Evolutionary conservation across 2,113 vertebrate species (phyloP).

Genomic region (Myotis lucifugus): DNA sequence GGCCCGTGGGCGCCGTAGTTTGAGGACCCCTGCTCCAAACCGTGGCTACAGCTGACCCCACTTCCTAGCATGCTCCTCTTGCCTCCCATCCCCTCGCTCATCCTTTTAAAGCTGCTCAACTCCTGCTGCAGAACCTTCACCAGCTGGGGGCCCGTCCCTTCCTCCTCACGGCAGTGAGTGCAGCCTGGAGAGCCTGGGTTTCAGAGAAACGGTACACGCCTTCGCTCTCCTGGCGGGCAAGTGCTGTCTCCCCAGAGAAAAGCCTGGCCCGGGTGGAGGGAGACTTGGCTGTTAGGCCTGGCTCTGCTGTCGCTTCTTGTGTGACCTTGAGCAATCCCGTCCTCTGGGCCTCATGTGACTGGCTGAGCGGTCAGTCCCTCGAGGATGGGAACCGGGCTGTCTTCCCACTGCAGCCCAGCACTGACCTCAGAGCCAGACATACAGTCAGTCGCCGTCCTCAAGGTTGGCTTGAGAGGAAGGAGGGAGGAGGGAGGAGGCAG

Average conservation of each 20-base stretch:
- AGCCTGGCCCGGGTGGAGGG: not conserved
- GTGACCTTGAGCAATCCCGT: not conserved
- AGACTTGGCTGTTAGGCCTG: not conserved
- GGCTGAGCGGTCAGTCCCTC: not conserved
- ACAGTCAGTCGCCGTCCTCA: not conserved
- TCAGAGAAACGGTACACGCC: not conserved
- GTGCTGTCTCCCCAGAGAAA: not conserved
- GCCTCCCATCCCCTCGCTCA: not conserved
- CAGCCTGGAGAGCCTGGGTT: not conserved
- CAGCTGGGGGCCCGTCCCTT: not conserved
- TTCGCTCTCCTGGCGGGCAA: not conserved
- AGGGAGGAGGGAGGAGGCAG: fast-evolving
- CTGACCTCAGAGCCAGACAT: not conserved
- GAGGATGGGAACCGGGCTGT: not conserved
- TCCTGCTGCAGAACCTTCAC: not conserved
- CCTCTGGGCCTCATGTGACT: not conserved
- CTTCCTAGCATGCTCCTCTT: not conserved
- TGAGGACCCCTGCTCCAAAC: not conserved
- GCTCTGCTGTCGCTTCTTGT: not conserved
- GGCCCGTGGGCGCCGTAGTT: no score
- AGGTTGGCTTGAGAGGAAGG: not conserved
- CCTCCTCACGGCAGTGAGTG: not conserved
- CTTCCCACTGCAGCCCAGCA: not conserved
- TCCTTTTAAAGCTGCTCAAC: not conserved
- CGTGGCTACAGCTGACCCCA: not conserved